Evolutionary conservation across 2,888 invertebrate genomes (phyloP).

Genomic region (Yponomeuta cagnagella): DNA sequence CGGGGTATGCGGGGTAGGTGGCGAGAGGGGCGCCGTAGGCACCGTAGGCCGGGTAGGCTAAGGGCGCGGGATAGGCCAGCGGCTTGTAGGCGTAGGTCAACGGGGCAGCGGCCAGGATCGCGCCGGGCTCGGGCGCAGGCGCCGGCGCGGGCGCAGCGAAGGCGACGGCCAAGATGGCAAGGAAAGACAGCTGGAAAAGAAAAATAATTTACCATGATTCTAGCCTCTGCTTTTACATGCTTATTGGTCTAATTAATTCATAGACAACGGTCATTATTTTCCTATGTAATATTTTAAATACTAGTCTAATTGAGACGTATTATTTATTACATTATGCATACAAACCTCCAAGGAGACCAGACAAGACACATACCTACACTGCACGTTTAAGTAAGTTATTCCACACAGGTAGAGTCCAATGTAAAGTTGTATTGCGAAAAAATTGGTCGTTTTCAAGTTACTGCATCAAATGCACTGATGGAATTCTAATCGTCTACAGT

Average conservation of each 20-base stretch:
- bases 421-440: neutral
- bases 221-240: too few species aligned
- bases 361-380: neutral
- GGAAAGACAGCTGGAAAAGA: conserved; percentile 34
- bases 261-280: neutral
- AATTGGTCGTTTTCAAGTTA: neutral
- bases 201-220: neutral
- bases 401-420: neutral
- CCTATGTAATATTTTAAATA: neutral
- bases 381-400: neutral
- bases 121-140: conserved; percentile 23
- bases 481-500: neutral
- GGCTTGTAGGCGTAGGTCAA: conserved; percentile 28
- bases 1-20: conserved; percentile 20
- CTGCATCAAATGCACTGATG: neutral
- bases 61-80: conserved; percentile 25
- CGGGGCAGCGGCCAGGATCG: conserved; percentile 23
- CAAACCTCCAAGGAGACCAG: neutral
- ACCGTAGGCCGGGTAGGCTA: conserved; percentile 24
- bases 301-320: neutral
- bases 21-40: conserved; percentile 25
- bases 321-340: neutral
- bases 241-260: too few species aligned
- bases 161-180: conserved; percentile 34
- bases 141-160: conserved; percentile 40